These are phyloP conservation scores for Lepidurus arcticus DNA, from an alignment of 1,140 invertebrate genomes.

Conservation along the genomic window DNA sequence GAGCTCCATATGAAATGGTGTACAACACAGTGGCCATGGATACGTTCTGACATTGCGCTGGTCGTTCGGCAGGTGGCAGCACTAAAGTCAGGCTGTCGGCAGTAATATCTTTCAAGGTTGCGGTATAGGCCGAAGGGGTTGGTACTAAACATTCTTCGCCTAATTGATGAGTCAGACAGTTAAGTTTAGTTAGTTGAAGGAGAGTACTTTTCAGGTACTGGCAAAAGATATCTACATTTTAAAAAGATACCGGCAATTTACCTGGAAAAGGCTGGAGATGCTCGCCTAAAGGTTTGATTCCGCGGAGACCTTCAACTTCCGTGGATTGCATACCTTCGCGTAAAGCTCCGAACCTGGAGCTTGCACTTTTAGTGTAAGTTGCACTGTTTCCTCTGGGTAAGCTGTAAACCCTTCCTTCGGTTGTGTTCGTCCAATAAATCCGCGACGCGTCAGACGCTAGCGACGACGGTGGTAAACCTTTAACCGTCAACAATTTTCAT, in stretches of 20 bases:
- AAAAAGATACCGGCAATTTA: neutral
- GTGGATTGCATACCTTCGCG: neutral
- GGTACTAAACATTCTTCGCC: slow-evolving; percentile 61
- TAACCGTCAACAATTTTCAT: neutral
- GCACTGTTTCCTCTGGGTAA: neutral
- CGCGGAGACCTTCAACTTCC: neutral
- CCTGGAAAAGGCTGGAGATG: slow-evolving; percentile 25
- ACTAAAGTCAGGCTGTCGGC: slow-evolving; percentile 58
- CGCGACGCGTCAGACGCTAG: slow-evolving; percentile 45
- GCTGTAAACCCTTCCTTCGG: slow-evolving; percentile 54
- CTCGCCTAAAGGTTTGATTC: slow-evolving; percentile 8
- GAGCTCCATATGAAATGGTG: slow-evolving; percentile 56
- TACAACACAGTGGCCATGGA: slow-evolving; percentile 62
- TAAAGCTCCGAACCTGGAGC: neutral
- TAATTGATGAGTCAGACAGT: slow-evolving; percentile 31
- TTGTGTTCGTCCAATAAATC: slow-evolving; percentile 50
- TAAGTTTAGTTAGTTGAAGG: too few species aligned
- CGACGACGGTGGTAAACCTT: slow-evolving; percentile 44
- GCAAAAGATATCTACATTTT: neutral
- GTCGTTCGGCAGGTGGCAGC: slow-evolving; percentile 53
- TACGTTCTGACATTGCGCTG: slow-evolving; percentile 53
- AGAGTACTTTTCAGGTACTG: too few species aligned
- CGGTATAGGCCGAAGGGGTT: slow-evolving; percentile 42
- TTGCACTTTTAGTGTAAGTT: neutral
- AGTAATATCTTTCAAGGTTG: slow-evolving; percentile 50